These are phyloP conservation scores for Antitype chi DNA, from an alignment of 2,888 invertebrate genomes.

Conservation along the genomic window DNA sequence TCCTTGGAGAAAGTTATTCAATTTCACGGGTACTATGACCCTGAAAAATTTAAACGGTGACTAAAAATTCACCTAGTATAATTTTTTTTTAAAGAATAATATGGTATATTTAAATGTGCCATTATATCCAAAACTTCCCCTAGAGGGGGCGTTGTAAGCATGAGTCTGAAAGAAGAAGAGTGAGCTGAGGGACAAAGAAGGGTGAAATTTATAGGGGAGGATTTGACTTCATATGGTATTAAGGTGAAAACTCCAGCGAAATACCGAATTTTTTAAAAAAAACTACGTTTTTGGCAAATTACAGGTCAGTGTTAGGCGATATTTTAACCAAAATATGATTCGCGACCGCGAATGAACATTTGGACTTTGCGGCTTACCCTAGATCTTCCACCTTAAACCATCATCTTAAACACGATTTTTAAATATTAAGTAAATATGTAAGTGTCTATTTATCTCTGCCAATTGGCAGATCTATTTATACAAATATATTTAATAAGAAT, in stretches of 20 bases:
- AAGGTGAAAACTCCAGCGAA: too few species aligned
- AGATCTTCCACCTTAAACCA: not conserved
- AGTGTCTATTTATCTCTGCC: not conserved
- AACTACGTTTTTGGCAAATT: too few species aligned
- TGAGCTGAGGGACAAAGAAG: not conserved
- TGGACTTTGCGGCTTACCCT: too few species aligned
- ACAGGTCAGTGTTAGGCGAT: too few species aligned
- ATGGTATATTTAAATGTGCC: conserved; percentile 8
- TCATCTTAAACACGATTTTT: not conserved
- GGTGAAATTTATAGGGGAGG: conserved; percentile 10
- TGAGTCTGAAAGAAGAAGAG: conserved; percentile 2
- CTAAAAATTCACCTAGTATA: too few species aligned
- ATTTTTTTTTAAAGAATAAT: too few species aligned
- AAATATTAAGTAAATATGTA: not conserved
- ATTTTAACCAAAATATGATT: too few species aligned
- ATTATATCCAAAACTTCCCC: not conserved
- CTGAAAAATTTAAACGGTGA: too few species aligned
- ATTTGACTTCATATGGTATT: conserved; percentile 11
- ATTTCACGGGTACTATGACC: too few species aligned
- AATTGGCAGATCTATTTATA: not conserved
- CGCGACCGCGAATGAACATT: too few species aligned
- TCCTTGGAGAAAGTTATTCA: too few species aligned
- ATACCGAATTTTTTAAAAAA: too few species aligned
- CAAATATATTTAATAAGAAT: not conserved
- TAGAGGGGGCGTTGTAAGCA: not conserved